A percentile compares a stretch with the other conserved stretches of the same genome.
These are phyloP conservation scores for Ophion ellenae DNA, from an alignment of 2,888 invertebrate genomes.

Conservation along the genomic window DNA sequence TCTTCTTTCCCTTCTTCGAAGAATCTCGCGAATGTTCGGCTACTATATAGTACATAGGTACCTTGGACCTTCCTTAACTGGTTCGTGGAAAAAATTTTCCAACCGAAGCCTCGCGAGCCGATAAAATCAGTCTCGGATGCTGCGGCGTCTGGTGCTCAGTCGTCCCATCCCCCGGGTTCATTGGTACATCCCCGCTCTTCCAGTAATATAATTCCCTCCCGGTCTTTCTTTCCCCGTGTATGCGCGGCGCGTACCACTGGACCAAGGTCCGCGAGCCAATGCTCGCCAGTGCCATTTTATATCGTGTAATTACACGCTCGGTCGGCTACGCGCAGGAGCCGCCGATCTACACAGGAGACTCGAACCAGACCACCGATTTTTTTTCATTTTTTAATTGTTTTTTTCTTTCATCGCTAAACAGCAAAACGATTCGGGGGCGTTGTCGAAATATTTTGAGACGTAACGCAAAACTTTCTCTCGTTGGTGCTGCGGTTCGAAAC, in stretches of 20 bases:
- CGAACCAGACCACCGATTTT: slow-evolving; percentile 26
- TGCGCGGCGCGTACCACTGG: slow-evolving; percentile 8
- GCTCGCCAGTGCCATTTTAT: slow-evolving; percentile 64
- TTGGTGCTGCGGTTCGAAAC: too few relatives aligned
- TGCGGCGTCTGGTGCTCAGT: too few relatives aligned
- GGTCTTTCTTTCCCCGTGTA: neutral
- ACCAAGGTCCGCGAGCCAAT: slow-evolving; percentile 38
- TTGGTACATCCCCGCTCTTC: too few relatives aligned
- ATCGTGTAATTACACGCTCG: slow-evolving; percentile 68
- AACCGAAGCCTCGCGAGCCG: too few relatives aligned
- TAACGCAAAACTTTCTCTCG: neutral
- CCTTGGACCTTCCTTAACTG: too few relatives aligned
- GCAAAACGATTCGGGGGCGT: neutral
- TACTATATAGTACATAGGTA: neutral
- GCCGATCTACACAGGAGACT: slow-evolving; percentile 27
- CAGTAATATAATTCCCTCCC: too few relatives aligned
- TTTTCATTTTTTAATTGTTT: slow-evolving; percentile 14
- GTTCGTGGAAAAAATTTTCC: too few relatives aligned
- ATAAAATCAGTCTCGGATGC: too few relatives aligned
- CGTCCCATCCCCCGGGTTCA: too few relatives aligned
- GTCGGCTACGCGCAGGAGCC: slow-evolving; percentile 44
- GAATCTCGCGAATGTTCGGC: neutral
- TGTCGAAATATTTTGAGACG: neutral
- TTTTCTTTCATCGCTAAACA: slow-evolving; percentile 25
- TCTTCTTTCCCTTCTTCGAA: too few relatives aligned